Percentiles rank a stretch among this genome's conserved stretches.
phyloP scores from a whole-genome alignment of 2,113 vertebrate genomes.

The Sebastes schlegelii region DNA sequence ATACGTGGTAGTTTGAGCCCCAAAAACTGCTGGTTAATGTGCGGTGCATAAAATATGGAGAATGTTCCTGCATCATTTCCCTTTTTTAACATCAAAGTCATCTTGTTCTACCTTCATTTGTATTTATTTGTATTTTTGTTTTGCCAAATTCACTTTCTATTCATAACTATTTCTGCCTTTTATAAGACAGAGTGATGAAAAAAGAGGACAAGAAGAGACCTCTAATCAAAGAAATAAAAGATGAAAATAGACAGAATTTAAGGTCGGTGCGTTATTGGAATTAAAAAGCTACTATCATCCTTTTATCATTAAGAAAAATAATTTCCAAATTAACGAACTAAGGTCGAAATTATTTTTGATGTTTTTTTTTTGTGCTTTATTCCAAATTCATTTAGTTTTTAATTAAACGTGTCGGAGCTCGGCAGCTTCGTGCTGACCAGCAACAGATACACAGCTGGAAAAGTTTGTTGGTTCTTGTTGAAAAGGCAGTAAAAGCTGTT shows the following conservation, averaged over 20 bases:
- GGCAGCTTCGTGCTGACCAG: too few relatives aligned
- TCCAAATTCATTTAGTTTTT: too few relatives aligned
- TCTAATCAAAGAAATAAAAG: neutral
- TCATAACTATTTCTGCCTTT: neutral
- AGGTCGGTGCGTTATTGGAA: neutral
- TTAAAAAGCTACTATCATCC: neutral
- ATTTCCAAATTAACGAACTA: neutral
- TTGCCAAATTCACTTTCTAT: neutral
- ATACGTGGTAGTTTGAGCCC: constrained; percentile 22
- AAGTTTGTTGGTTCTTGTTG: too few relatives aligned
- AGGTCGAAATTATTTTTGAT: too few relatives aligned
- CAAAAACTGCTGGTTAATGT: constrained; percentile 29
- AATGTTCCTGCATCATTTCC: neutral
- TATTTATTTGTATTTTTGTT: neutral
- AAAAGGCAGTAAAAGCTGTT: too few relatives aligned
- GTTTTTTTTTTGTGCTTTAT: too few relatives aligned
- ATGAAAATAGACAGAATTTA: neutral
- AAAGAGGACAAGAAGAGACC: neutral
- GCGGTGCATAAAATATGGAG: constrained; percentile 23
- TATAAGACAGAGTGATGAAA: neutral
- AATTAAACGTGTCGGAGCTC: too few relatives aligned
- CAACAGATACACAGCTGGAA: too few relatives aligned
- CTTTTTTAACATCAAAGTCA: constrained; percentile 9
- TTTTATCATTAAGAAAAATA: neutral
- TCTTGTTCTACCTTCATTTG: neutral